Percentiles rank a stretch among this genome's conserved stretches.
phyloP scores from a whole-genome alignment of 2,888 invertebrate species.

The Bruchidius siliquastri region DNA sequence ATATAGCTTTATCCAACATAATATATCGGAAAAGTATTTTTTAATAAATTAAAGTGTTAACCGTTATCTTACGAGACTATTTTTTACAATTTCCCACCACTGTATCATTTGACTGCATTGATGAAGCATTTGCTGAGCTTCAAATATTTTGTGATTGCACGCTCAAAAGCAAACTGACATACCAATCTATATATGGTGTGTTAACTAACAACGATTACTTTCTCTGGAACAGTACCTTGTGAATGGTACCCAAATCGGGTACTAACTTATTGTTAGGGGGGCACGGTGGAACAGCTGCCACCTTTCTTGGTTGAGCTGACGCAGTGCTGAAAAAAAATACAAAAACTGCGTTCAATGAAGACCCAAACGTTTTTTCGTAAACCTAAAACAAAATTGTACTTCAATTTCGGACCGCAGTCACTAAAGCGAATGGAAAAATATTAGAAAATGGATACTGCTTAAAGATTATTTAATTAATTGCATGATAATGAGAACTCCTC shows the following conservation, averaged over 20 bases:
- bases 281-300: conserved; percentile 20
- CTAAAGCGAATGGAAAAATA: too few species aligned
- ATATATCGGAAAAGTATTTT: too few species aligned
- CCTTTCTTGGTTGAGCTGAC: conserved; percentile 17
- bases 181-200: not conserved
- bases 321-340: conserved; percentile 24
- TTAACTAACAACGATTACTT: conserved; percentile 26
- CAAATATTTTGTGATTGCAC: not conserved
- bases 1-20: too few species aligned
- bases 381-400: conserved; percentile 25
- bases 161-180: too few species aligned
- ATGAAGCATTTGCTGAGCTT: not conserved
- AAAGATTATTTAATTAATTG: not conserved
- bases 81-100: too few species aligned
- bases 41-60: too few species aligned
- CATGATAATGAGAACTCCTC: too few species aligned
- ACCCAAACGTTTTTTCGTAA: conserved; percentile 20
- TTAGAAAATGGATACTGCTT: not conserved
- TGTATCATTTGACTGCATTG: not conserved
- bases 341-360: conserved; percentile 12
- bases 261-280: conserved; percentile 47
- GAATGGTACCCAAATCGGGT: conserved; percentile 66
- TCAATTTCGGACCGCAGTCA: conserved; percentile 2
- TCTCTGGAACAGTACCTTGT: conserved; percentile 61
- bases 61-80: too few species aligned